Conservation (phyloP, 2,888 invertebrate species). For the Polymixis flavicincta region DNA sequence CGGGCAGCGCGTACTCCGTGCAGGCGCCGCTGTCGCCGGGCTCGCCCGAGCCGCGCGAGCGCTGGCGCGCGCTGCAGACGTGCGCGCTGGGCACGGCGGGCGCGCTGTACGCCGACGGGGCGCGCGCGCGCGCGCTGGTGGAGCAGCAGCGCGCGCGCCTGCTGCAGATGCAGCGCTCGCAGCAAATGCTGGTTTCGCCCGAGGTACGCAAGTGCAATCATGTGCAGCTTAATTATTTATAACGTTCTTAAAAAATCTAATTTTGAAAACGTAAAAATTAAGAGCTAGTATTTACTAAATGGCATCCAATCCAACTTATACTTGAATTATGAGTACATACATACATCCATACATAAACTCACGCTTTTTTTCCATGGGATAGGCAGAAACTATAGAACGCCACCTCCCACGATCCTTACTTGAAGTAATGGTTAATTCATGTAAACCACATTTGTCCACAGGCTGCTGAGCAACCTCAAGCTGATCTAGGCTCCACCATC, state of each 20-base stretch:
- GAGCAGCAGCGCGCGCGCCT: slow-evolving; percentile 92
- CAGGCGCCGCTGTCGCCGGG: slow-evolving; percentile 86
- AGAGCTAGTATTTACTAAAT: neutral
- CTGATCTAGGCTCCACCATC: slow-evolving; percentile 92
- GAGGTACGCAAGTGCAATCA: slow-evolving; percentile 72
- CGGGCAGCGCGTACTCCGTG: slow-evolving; percentile 87
- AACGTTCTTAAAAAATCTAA: neutral
- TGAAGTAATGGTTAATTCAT: neutral
- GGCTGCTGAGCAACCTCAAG: slow-evolving; percentile 93
- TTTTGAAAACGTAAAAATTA: neutral
- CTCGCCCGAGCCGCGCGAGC: slow-evolving; percentile 71
- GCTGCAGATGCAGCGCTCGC: slow-evolving; percentile 95
- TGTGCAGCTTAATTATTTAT: neutral
- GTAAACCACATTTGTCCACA: slow-evolving; percentile 58
- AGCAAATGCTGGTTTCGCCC: slow-evolving; percentile 93
- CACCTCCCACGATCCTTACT: too few species aligned
- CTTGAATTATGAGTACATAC: neutral
- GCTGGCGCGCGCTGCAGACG: slow-evolving; percentile 63
- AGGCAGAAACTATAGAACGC: too few species aligned
- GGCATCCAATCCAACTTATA: neutral
- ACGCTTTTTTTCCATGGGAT: too few species aligned
- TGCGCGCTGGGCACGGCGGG: slow-evolving; percentile 67
- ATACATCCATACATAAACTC: too few species aligned
- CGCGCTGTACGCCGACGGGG: slow-evolving; percentile 71
- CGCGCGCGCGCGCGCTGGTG: slow-evolving; percentile 88